Evolutionary conservation across 2,888 invertebrate species (phyloP).

Genomic region (Ennomos erosarius): DNA sequence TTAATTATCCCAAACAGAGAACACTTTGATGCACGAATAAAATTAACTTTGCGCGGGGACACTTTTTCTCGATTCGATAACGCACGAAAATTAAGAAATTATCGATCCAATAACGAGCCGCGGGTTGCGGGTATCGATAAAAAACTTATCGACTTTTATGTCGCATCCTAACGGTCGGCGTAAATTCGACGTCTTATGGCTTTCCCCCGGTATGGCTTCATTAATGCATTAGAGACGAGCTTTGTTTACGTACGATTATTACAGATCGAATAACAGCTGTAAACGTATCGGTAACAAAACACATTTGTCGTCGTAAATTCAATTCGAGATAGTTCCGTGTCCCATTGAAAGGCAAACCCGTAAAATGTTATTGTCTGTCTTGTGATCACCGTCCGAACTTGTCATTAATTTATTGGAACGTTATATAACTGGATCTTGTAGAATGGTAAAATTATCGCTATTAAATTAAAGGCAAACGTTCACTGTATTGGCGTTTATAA

Average conservation of each 20-base stretch:
- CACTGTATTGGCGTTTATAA: constrained; percentile 46
- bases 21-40: constrained; percentile 50
- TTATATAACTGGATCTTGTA: constrained; percentile 38
- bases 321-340: constrained; percentile 44
- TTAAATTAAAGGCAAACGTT: constrained; percentile 43
- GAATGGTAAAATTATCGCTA: constrained; percentile 49
- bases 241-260: constrained; percentile 57
- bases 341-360: constrained; percentile 44
- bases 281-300: constrained; percentile 49
- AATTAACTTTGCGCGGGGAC: constrained; percentile 50
- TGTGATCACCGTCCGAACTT: neutral
- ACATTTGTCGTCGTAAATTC: constrained; percentile 59
- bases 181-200: constrained; percentile 71
- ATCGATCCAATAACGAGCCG: constrained; percentile 64
- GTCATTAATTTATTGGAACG: constrained; percentile 5
- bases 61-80: constrained; percentile 40
- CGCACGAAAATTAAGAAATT: constrained; percentile 76
- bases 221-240: constrained; percentile 63
- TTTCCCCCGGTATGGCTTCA: constrained; percentile 64
- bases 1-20: constrained; percentile 52
- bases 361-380: constrained; percentile 40
- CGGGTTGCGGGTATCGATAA: constrained; percentile 70
- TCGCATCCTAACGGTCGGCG: constrained; percentile 62
- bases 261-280: constrained; percentile 57
- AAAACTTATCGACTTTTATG: constrained; percentile 74